Base-by-base conservation (phyloP, 2,113 vertebrate species). In the Phyllopteryx taeniolatus region DNA sequence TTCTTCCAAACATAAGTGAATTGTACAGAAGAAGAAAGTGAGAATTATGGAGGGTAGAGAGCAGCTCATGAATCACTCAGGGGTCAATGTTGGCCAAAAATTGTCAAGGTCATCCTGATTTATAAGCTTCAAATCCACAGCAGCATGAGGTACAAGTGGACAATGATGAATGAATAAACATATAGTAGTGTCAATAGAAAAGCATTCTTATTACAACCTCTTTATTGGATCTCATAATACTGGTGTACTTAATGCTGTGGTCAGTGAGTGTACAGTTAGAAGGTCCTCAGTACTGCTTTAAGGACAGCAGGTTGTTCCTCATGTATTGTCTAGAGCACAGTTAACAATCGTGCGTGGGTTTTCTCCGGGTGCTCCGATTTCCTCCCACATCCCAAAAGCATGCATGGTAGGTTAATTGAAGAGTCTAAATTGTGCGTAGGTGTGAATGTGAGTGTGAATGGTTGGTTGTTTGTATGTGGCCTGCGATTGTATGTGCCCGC, bases 1-100 rank as follows among this genome's bases (percentile, higher is more conserved):
- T 39, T 72, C 80, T 73, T 43, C 80, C 12, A 9, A 27, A 39
- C 47, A 80, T 22, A 72, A 78, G 0, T 85, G 65, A 83, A 33
- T 15, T 15, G 2, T 5, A n/a, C 60, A 56, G 53, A 56, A 63
- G 1, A 62, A 63, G 35, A 19, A 39, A 22, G 20, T 44, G 42
- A 20, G 33, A 44, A 42, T n/a, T 11, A 22, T 22, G 5, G 11
- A 42, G 43, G n/a, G 19, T 5, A 65, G 3, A 65, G 42, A 15
- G 19, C 43, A 66, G 43, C 44, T 66, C n/a, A 47, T 44, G 63
- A 44, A 22, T 65, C 43, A 27, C 63, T 46, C 63, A 65, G 63
- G 63, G n/a, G 42, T 46, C 39, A 46, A 13, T 14, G 42, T 22
- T 61, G 35, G 59, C 5, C 59, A 8, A 17, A 35, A 39, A 9